phyloP scores from a whole-genome alignment of 2,888 invertebrate species.

The Phengaris alcon region DNA sequence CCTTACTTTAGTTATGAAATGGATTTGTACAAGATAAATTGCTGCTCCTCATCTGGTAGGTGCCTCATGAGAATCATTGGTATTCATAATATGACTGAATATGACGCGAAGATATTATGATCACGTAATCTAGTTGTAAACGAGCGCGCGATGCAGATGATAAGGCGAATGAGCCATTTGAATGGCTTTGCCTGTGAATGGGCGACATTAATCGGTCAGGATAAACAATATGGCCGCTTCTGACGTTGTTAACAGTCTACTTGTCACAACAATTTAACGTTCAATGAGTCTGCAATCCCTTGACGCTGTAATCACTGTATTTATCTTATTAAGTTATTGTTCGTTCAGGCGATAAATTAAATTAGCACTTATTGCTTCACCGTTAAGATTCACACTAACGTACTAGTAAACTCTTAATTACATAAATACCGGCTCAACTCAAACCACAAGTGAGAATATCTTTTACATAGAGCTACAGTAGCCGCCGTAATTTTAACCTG shows the following conservation, averaged over 20 bases:
- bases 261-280: background rate
- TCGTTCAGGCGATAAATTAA: background rate
- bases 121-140: background rate
- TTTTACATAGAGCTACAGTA: background rate
- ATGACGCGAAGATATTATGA: conserved; percentile 6
- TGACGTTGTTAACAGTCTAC: background rate
- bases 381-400: background rate
- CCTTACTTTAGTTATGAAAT: too few species aligned
- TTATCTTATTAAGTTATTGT: conserved; percentile 7
- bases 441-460: background rate
- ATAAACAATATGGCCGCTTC: conserved; percentile 2
- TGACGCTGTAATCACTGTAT: background rate
- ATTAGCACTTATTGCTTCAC: background rate
- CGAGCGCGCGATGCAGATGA: background rate
- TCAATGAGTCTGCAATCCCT: background rate
- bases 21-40: too few species aligned
- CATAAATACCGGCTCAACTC: background rate
- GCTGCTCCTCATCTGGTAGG: background rate
- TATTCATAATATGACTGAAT: background rate
- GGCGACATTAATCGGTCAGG: conserved; percentile 9
- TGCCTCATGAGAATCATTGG: background rate
- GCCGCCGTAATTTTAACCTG: background rate
- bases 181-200: conserved; percentile 5
- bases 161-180: background rate
- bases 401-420: background rate